Conservation (phyloP, 2,888 invertebrate species). For the Silvanus unidentatus region DNA sequence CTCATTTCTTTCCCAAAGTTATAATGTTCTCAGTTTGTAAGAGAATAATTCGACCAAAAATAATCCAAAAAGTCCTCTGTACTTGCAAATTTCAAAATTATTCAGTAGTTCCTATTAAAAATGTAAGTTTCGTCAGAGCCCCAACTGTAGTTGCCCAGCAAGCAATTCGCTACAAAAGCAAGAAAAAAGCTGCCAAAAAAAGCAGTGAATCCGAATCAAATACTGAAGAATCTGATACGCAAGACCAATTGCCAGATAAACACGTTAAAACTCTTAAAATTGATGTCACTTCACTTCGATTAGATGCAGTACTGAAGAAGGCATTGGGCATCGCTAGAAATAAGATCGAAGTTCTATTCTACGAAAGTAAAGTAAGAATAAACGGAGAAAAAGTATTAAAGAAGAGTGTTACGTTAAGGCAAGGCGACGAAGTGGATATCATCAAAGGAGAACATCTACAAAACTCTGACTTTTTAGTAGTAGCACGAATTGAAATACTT, state of each 20-base stretch:
- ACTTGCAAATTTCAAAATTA: no score
- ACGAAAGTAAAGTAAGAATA: constrained; percentile 71
- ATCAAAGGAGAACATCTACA: constrained; percentile 60
- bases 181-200: no score
- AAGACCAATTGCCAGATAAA: constrained; percentile 34
- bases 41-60: no score
- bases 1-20: no score
- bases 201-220: no score
- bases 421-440: constrained; percentile 73
- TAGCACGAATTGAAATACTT: constrained; percentile 64
- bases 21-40: no score
- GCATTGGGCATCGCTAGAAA: constrained; percentile 67
- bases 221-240: no score
- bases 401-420: constrained; percentile 62
- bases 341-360: constrained; percentile 74
- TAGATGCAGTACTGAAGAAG: constrained; percentile 65
- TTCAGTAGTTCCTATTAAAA: no score
- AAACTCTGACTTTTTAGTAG: constrained; percentile 63
- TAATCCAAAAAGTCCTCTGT: no score
- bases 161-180: no score
- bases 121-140: no score
- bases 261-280: constrained; percentile 62
- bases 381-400: constrained; percentile 73
- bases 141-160: no score
- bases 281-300: constrained; percentile 60